Base-by-base conservation (phyloP, 2,113 vertebrate genomes). In the Capreolus pygargus region DNA sequence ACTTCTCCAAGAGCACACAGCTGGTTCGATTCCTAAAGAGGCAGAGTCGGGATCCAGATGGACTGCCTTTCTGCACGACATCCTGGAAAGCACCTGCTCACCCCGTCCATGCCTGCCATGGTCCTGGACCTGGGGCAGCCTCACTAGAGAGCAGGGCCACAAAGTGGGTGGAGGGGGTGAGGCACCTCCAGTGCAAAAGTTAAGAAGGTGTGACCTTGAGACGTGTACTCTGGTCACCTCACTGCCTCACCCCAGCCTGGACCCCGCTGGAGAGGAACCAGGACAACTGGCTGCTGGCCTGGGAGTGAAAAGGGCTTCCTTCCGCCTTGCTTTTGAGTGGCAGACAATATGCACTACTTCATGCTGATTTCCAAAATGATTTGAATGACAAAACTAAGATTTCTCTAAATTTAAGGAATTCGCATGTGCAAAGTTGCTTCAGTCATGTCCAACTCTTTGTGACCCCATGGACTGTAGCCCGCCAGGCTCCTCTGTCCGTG, bases 141-240 rank as follows among this genome's bases (percentile, higher is more conserved):
- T 52, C 19, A 5, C 47, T 1, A 17, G 28, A 45, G 28, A 45
- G 78, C 57, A 78, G 50, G 55, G 43, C 21, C 50, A 45, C 0
- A 0, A 9, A 39, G 1, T 4, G 7, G 33, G 57, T 21, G 27
- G 33, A 96, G 28, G 1, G 5, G 76, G 60, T 6, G n/a, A 94
- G 81, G 33, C 30, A 30, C 15, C 2, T 17, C 9, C 1, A 23
- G 36, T 11, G 3, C 43, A 52, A 33, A 27, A 43, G 19, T 5
- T 19, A 61, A 70, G 54, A 4, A 86, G 25, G 5, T 2, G 9
- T 0, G 8, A 21, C 25, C 17, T 21, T n/a, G 13, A 67, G 33
- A 33, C 10, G 0, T 12, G 16, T 4, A n/a, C 25, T 36, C 45
- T 28, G 11, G 6, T 30, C 1, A 0, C 11, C 60, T 47, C 79